Conservation (phyloP, 2,888 invertebrate species). For the Serrognathus titanus region DNA sequence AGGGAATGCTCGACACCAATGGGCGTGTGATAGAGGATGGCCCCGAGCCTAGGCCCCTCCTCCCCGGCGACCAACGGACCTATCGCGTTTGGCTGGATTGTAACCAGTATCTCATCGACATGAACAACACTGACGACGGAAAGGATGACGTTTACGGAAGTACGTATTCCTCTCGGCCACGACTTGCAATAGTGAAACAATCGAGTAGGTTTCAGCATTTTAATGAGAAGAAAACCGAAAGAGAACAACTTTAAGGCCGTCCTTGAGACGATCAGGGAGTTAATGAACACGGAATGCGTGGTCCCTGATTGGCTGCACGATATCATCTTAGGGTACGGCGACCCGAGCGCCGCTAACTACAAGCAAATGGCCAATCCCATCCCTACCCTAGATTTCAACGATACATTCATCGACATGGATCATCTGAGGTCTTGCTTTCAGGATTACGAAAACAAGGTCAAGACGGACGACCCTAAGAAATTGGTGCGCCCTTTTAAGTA, state of each 20-base stretch:
- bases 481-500: conserved; percentile 79
- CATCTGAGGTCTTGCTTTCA: conserved; percentile 89
- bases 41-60: conserved; percentile 80
- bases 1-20: conserved; percentile 94
- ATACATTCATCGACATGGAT: conserved; percentile 90
- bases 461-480: conserved; percentile 62
- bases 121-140: conserved; percentile 78
- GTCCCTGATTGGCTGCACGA: conserved; percentile 96
- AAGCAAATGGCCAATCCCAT: conserved; percentile 89
- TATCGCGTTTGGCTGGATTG: conserved; percentile 94
- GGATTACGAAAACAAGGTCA: conserved; percentile 69
- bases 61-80: conserved; percentile 86
- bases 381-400: conserved; percentile 88
- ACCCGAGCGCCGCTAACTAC: conserved; percentile 96
- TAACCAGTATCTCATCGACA: conserved; percentile 93
- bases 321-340: conserved; percentile 95
- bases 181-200: neutral
- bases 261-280: conserved; percentile 93
- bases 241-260: conserved; percentile 99
- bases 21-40: conserved; percentile 97
- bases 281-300: conserved; percentile 98
- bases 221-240: conserved; percentile 98
- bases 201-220: conserved; percentile 75
- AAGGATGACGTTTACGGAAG: conserved; percentile 63
- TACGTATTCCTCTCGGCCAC: conserved; percentile 3